Evolutionary conservation across 2,888 invertebrate genomes (phyloP), one percentile per base, ranked within the genome.

Genomic region (Apodemia duryi): DNA sequence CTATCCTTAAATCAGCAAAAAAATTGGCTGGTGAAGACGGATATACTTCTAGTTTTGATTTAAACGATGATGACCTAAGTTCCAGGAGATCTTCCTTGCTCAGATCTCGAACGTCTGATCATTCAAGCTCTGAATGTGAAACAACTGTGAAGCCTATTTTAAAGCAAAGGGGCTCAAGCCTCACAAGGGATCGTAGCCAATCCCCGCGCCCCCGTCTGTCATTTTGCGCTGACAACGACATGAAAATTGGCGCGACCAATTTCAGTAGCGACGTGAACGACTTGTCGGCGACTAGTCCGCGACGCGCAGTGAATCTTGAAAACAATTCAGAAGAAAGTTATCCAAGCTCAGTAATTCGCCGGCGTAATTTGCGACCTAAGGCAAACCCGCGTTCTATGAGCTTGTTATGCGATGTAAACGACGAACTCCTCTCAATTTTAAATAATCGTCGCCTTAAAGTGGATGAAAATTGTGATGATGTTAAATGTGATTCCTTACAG

Each of bases 1-100:
- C 97, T 43, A 97, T 97, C 73, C 86, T 97, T 60, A 97, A 97
- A 82, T 93, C 94, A 62, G 94, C 95, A 1, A 94, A 94, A 73
- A 95, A 94, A 77, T 92, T 93, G 76, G 94, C 94, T 41, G 93
- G 94, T 63, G 95, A 95, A 73, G 94, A 95, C 78, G 88, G 91
- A 66, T 86, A 92, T 70, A 81, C 90, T 78, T 91, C 92, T 79
- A 92, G 89, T 84, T 92, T 92, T 76, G 93, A 93, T 80, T 77
- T 89, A 76, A 93, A 93, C 77, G 90, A 91, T 83, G 91, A 90
- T 75, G 91, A 91, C 74, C 81, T 90, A 81, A 93, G 93, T 73
- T 93, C 93, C 60, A 91, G 93, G 66, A 91, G 93, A 73, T 84
- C 93, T 70, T 93, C 93, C 57, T 88, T 93, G 66, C 85, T 93